A percentile compares a stretch with the other conserved stretches of the same genome.
Evolutionary conservation across 2,797 vertebrate species (phyloP).

Genomic region (Somateria mollissima): DNA sequence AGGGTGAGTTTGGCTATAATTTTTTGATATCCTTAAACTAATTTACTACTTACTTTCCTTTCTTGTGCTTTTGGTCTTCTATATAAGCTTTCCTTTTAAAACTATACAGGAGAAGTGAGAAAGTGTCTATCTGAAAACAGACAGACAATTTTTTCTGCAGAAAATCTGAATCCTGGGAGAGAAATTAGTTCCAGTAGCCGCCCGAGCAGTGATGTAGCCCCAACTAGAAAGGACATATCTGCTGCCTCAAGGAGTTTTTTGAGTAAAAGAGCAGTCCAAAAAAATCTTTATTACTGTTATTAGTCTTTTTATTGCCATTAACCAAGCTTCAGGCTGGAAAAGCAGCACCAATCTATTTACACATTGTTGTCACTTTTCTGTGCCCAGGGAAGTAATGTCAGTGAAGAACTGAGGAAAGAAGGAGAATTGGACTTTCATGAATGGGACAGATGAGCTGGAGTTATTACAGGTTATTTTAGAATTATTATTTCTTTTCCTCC

Average conservation of each 20-base stretch:
- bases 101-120: neutral
- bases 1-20: neutral
- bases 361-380: neutral
- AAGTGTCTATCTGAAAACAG: neutral
- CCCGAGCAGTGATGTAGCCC: neutral
- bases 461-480: constrained; percentile 63
- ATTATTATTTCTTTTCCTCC: neutral
- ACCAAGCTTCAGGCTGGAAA: neutral
- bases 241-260: neutral
- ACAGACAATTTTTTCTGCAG: neutral
- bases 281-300: neutral
- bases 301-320: neutral
- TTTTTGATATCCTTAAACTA: constrained; percentile 15
- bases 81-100: neutral
- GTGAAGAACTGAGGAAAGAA: neutral
- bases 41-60: neutral
- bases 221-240: neutral
- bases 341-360: neutral
- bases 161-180: constrained; percentile 19
- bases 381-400: neutral
- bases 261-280: neutral
- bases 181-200: constrained; percentile 36
- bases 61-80: neutral
- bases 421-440: constrained; percentile 43
- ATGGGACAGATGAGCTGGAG: constrained; percentile 71